Evolutionary conservation across 2,888 invertebrate species (phyloP).

Genomic region (Pseudoips prasinana): DNA sequence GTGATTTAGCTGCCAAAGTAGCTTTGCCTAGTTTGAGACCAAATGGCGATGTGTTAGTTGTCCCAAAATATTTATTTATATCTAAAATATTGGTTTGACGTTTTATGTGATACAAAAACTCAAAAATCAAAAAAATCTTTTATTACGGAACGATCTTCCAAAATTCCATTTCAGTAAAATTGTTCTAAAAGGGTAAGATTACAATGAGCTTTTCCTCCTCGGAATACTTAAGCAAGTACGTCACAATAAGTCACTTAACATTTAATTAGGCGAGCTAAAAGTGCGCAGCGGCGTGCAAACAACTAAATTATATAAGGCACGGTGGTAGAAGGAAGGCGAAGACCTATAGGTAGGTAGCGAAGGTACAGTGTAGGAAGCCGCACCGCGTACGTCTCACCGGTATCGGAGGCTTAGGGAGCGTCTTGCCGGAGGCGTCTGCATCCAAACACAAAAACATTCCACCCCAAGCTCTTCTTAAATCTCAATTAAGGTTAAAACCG

Average conservation of each 20-base stretch:
- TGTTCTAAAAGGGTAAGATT: constrained; percentile 15
- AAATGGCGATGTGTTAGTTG: too few species aligned
- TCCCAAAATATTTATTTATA: too few species aligned
- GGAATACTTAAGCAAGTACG: constrained; percentile 15
- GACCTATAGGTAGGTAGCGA: constrained; percentile 18
- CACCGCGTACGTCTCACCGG: constrained; percentile 1
- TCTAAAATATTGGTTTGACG: too few species aligned
- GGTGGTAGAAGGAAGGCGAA: constrained; percentile 6
- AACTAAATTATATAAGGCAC: constrained; percentile 38
- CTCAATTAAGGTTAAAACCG: constrained; percentile 81
- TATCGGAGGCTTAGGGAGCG: constrained; percentile 33
- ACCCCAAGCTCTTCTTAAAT: constrained; percentile 73
- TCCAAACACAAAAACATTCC: constrained; percentile 60
- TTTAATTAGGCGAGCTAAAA: constrained; percentile 37
- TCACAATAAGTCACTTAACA: constrained; percentile 37
- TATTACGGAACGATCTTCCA: too few species aligned
- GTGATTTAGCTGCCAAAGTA: too few species aligned
- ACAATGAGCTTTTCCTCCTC: constrained; percentile 18
- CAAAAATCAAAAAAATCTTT: too few species aligned
- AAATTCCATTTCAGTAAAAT: too few species aligned
- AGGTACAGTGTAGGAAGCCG: constrained; percentile 2
- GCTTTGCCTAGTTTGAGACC: too few species aligned
- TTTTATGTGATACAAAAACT: too few species aligned
- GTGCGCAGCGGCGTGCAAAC: constrained; percentile 31
- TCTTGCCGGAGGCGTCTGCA: constrained; percentile 44